Evolutionary conservation across 2,888 invertebrate genomes (phyloP).

Genomic region (Harpalus rubripes): DNA sequence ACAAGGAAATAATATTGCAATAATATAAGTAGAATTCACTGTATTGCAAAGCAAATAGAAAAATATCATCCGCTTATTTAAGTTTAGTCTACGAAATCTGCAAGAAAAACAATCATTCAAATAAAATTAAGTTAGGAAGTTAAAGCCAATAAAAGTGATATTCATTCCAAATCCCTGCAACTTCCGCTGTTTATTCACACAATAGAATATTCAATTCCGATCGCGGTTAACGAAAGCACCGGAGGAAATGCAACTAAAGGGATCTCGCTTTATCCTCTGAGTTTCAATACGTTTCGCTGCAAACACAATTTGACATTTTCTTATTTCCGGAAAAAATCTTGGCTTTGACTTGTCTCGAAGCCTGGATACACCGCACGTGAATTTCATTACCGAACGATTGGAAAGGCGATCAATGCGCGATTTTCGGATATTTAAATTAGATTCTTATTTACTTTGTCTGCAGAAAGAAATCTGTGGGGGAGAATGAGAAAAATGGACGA

Average conservation of each 20-base stretch:
- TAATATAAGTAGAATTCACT: neutral
- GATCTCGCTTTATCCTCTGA: conserved; percentile 34
- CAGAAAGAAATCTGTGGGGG: conserved; percentile 6
- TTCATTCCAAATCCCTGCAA: conserved; percentile 23
- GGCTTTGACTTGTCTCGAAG: conserved; percentile 32
- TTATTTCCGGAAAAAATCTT: conserved; percentile 54
- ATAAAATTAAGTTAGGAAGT: conserved; percentile 47
- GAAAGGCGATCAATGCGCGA: conserved; percentile 8
- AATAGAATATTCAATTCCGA: conserved; percentile 54
- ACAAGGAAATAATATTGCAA: too few relatives aligned
- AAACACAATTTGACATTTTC: conserved; percentile 56
- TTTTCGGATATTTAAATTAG: conserved; percentile 53
- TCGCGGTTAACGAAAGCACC: conserved; percentile 45
- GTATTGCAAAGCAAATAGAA: conserved; percentile 12
- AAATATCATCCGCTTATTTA: conserved; percentile 13
- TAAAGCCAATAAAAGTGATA: conserved; percentile 54
- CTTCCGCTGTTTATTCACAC: conserved; percentile 37
- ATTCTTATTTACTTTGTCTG: conserved; percentile 53
- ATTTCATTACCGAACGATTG: conserved; percentile 49
- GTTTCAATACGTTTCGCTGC: conserved; percentile 28
- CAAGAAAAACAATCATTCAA: conserved; percentile 47
- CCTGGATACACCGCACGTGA: conserved; percentile 47
- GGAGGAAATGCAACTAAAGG: conserved; percentile 10
- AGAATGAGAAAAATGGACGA: neutral
- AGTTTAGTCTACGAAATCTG: conserved; percentile 3